A percentile compares a stretch with the other conserved stretches of the same genome.
Evolutionary conservation across 1,140 invertebrate species (phyloP).

Genomic region (Apis cerana): DNA sequence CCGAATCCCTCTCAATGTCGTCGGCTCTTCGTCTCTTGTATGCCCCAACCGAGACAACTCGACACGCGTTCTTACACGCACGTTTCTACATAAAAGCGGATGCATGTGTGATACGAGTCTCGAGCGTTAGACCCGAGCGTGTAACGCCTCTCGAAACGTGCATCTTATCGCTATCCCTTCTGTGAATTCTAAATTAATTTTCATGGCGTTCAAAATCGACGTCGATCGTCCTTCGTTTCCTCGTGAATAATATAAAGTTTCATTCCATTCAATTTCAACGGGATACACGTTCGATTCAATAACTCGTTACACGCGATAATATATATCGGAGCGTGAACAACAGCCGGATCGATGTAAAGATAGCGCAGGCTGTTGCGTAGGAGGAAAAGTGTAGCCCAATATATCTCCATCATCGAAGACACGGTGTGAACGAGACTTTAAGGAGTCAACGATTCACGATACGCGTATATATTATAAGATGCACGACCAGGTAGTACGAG

Average conservation of each 20-base stretch:
- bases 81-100: constrained; percentile 40
- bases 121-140: constrained; percentile 17
- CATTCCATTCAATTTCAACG: background rate
- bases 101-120: constrained; percentile 31
- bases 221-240: background rate
- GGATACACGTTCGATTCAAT: background rate
- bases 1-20: constrained; percentile 44
- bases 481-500: constrained; percentile 39
- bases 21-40: constrained; percentile 32
- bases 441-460: constrained; percentile 51
- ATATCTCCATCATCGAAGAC: constrained; percentile 47
- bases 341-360: background rate
- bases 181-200: constrained; percentile 18
- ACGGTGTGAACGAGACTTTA: constrained; percentile 44
- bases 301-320: too few relatives aligned
- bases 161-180: constrained; percentile 9
- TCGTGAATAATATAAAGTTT: background rate
- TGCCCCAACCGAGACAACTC: constrained; percentile 46
- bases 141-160: constrained; percentile 42
- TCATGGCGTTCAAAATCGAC: background rate
- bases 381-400: constrained; percentile 3
- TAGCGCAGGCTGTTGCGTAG: background rate
- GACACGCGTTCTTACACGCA: constrained; percentile 55
- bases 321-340: background rate
- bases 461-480: constrained; percentile 50